Evolutionary conservation across 2,113 vertebrate genomes (phyloP), one percentile per base, ranked within the genome.

Genomic region (Cochlearius cochlearius): DNA sequence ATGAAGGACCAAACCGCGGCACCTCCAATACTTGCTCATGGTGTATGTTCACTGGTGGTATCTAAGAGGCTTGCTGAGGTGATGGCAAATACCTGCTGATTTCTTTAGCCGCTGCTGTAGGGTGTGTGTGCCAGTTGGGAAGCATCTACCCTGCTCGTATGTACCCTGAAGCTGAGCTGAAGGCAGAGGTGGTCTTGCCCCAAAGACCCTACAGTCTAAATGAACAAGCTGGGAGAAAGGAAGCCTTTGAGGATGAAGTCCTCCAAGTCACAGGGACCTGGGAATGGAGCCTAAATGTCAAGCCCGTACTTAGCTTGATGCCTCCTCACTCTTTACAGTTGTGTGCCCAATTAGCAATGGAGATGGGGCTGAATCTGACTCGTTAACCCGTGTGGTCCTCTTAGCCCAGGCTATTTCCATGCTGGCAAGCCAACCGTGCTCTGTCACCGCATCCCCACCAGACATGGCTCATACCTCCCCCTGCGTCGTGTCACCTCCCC

Each of bases 341-440:
- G 20, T 45, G 50, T 58, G 49, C 56, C 85, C 38, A 15, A 9
- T 39, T 21, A n/a, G 43, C 23, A 32, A 15, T 2, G 16, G 69
- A 43, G 63, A 17, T 1, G 10, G 36, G 16, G 30, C 76, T 56
- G 45, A 52, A 67, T 41, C 67, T 52, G 45, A 39, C 39, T 49
- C 1, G 0, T 34, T 53, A 38, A 69, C 41, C 15, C 2, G 0
- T 0, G 0, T 0, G 1, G 49, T 47, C 45, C 8, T 59, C 38
- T 64, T 72, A 64, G 38, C 58, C 13, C 15, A 7, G 47, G 10
- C 62, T 56, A 8, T 53, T 52, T 49, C 60, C 26, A 9, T 26
- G 55, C 69, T 1, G 3, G 52, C 21, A 36, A 55, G 55, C 26
- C 76, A 55, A 30, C 30, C 16, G 1, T 11, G 47, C 30, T 86